Conservation (phyloP, 2,797 vertebrate genomes). For the Sebastes trivittatus region DNA sequence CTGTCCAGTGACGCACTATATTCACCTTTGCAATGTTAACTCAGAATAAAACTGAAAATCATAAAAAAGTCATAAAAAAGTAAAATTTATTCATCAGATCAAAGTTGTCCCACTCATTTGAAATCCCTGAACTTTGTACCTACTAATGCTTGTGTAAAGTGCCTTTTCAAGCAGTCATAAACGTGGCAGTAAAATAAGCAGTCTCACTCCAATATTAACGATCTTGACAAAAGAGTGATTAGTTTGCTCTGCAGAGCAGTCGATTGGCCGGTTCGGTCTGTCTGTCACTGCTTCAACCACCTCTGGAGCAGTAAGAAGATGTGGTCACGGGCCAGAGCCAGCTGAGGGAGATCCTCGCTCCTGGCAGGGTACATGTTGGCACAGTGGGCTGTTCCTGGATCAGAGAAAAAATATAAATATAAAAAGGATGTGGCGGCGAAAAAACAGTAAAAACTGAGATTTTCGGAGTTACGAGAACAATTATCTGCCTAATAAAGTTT, state of each 20-base stretch:
- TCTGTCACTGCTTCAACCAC: constrained; percentile 72
- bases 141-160: constrained; percentile 11
- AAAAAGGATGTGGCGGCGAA: not conserved
- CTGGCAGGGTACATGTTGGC: constrained; percentile 84
- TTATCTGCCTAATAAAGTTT: constrained; percentile 45
- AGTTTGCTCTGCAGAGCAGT: not conserved
- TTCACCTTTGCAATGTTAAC: not conserved
- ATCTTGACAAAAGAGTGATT: not conserved
- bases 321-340: constrained; percentile 72
- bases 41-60: not conserved
- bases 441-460: constrained; percentile 5
- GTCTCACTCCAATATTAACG: not conserved
- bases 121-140: not conserved
- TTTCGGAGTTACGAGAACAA: constrained; percentile 37
- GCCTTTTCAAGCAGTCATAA: constrained; percentile 24
- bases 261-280: not conserved
- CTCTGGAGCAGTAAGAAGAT: constrained; percentile 74
- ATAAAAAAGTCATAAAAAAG: not conserved
- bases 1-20: not conserved
- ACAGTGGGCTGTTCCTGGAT: constrained; percentile 82
- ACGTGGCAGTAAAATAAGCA: constrained; percentile 12
- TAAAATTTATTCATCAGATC: constrained; percentile 34
- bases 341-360: constrained; percentile 71
- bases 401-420: not conserved
- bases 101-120: not conserved